A percentile compares a stretch with the other conserved stretches of the same genome.
Conservation (phyloP, 2,113 vertebrate genomes). For the Rafetus swinhoei region DNA sequence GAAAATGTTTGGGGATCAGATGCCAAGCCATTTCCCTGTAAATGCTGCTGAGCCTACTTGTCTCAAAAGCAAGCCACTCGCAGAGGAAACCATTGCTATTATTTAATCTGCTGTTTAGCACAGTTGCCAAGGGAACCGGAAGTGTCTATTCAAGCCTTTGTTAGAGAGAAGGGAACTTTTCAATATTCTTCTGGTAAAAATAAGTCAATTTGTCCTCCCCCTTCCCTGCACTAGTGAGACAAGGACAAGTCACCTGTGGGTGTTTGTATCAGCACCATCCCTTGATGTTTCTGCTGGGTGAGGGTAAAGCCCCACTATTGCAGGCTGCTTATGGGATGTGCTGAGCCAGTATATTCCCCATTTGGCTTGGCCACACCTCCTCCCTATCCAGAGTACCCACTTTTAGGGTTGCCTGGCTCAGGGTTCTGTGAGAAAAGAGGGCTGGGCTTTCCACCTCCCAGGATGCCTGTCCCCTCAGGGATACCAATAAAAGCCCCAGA, state of each 20-base stretch:
- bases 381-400: background rate
- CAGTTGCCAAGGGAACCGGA: constrained; percentile 73
- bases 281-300: background rate
- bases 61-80: constrained; percentile 27
- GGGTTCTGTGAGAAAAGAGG: background rate
- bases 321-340: background rate
- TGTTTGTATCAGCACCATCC: fast-evolving
- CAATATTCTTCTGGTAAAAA: background rate
- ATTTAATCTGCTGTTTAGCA: constrained; percentile 60
- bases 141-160: constrained; percentile 44
- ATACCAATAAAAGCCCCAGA: background rate
- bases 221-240: background rate
- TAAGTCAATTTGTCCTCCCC: background rate
- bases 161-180: constrained; percentile 56
- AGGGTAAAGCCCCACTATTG: background rate
- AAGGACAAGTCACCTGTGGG: fast-evolving
- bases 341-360: background rate
- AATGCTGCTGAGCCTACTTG: background rate
- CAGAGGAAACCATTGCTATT: constrained; percentile 19
- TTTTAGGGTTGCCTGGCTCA: background rate
- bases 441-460: background rate
- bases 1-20: background rate
- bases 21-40: background rate
- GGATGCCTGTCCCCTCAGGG: background rate
- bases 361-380: background rate